Evolutionary conservation across 1,140 invertebrate genomes (phyloP), one percentile per base, ranked within the genome.

Genomic region (Brachionus paranguensis): DNA sequence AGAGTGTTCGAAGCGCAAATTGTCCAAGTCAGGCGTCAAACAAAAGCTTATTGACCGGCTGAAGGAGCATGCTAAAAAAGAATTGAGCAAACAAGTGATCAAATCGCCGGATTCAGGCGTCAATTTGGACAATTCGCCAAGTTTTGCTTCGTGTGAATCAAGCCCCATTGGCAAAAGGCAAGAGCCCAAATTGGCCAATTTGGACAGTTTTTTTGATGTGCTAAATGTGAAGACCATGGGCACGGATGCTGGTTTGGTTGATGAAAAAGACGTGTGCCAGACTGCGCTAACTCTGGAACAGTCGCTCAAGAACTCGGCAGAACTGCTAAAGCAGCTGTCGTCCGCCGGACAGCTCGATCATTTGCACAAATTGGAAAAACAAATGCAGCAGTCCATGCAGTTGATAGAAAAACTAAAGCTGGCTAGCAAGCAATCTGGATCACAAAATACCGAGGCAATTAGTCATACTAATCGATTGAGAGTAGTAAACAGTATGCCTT

Each of bases 41-140:
- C 60, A 68, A 53, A 72, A 70, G 20, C 37, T 83, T 20, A 70
- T 83, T 37, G 81, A 83, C 20, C 50, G 78, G 3, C 27, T 81
- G 3, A 76, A 50, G 50, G 45, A 76, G 41, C 47, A 53, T 11
- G 17, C 53, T 0, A 81, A 81, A 64, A 81, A 64, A 24, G 37
- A 68, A 14, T 6, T 64, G 7, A 11, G 8, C 43, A 81, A 64
- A 64, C 78, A 81, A 81, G 24, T 33, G 4, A 27, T 64, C 8
- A 81, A 81, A 47, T 81, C 78, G 33, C 53, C 53, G 11, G 78
- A 81, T 64, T 81, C 78, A 12, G 78, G 78, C 37, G 55, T 79
- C 3, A 79, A 50, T 76, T 27, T 76, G 17, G 72, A 76, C 20
- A 76, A 29, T 76, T 50, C 72, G 43, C 43, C 43, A 0, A 50